phyloP scores from a whole-genome alignment of 1,140 invertebrate genomes.

The Asobara japonica region DNA sequence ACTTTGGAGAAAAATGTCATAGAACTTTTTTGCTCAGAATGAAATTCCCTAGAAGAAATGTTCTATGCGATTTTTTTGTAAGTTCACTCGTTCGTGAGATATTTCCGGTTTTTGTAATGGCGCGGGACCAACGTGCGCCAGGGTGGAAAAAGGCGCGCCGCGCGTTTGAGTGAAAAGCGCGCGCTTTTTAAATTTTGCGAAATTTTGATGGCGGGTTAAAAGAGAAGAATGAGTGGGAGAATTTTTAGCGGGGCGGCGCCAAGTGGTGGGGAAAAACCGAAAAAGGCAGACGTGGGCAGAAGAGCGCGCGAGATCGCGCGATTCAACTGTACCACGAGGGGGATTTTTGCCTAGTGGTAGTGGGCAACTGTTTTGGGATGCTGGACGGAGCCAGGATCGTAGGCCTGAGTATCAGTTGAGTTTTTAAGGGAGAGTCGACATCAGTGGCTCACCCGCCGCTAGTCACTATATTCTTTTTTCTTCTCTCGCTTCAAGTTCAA shows the following conservation, averaged over 20 bases:
- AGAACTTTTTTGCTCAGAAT: too few species aligned
- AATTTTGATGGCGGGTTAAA: not conserved
- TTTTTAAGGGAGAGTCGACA: slow-evolving; percentile 64
- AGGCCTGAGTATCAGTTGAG: slow-evolving; percentile 35
- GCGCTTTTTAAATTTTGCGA: not conserved
- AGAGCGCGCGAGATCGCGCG: slow-evolving; percentile 5
- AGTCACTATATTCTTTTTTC: not conserved
- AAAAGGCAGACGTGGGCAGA: slow-evolving; percentile 35
- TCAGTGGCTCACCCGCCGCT: slow-evolving; percentile 40
- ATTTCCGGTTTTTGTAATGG: too few species aligned
- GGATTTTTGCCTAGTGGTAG: slow-evolving; percentile 33
- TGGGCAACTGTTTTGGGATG: slow-evolving; percentile 47
- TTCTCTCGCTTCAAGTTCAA: too few species aligned
- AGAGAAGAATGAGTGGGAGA: slow-evolving; percentile 5
- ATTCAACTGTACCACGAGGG: slow-evolving; percentile 13
- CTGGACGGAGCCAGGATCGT: slow-evolving; percentile 59
- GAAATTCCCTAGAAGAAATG: too few species aligned
- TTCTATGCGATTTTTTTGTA: too few species aligned
- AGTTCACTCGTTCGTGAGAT: too few species aligned
- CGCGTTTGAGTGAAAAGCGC: too few species aligned
- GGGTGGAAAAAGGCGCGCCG: too few species aligned
- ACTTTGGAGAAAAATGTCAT: too few species aligned
- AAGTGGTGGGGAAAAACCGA: slow-evolving; percentile 31
- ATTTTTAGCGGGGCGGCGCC: slow-evolving; percentile 34
- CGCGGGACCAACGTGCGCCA: too few species aligned